Conservation (phyloP, 1,140 invertebrate genomes). For the Hycleus cichorii region DNA sequence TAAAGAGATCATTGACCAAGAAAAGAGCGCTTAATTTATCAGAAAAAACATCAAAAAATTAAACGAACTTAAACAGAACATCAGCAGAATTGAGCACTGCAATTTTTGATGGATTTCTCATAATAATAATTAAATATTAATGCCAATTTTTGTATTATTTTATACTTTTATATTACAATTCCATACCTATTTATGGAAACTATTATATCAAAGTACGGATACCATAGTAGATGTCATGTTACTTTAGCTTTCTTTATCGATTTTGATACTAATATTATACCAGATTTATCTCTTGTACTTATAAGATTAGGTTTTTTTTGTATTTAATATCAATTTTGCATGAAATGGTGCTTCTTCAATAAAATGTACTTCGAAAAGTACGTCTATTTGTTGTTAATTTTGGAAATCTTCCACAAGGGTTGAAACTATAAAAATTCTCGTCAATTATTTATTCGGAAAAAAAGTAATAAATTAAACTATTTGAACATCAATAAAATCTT, state of each 20-base stretch:
- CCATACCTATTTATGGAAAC: conserved; percentile 27
- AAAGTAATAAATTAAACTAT: too few species aligned
- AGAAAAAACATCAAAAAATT: too few species aligned
- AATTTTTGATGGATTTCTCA: not conserved
- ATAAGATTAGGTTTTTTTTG: conserved; percentile 13
- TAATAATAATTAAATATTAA: conserved; percentile 1
- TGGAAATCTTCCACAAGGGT: too few species aligned
- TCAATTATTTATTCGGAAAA: too few species aligned
- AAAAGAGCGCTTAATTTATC: conserved; percentile 46
- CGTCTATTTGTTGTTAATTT: too few species aligned
- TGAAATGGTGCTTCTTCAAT: conserved; percentile 34
- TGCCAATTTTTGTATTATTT: conserved; percentile 33
- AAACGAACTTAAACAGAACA: not conserved
- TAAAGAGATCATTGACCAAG: conserved; percentile 68
- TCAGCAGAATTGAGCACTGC: not conserved
- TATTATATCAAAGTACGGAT: conserved; percentile 1
- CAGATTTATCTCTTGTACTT: conserved; percentile 10
- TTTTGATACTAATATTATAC: conserved; percentile 20
- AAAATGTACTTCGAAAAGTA: conserved; percentile 9
- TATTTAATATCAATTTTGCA: conserved; percentile 27
- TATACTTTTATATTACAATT: conserved; percentile 34
- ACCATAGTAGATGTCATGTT: conserved; percentile 17
- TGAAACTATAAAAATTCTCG: too few species aligned
- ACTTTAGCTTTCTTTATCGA: conserved; percentile 16
- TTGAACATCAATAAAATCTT: too few species aligned